These are phyloP conservation scores for Anhinga anhinga DNA, from an alignment of 2,113 vertebrate species.

Conservation along the genomic window DNA sequence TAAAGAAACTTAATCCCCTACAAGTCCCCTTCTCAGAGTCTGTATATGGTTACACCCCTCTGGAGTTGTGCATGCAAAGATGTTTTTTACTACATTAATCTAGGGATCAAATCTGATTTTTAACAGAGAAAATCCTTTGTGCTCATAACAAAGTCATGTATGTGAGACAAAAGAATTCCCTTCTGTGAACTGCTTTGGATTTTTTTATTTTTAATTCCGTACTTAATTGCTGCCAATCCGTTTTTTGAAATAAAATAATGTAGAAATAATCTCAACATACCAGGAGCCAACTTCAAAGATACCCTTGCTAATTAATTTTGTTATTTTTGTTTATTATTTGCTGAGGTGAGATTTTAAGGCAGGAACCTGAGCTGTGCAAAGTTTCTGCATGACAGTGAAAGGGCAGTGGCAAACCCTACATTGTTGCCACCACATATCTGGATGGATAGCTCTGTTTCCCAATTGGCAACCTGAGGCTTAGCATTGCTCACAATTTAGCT, in stretches of 20 bases:
- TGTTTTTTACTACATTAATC: neutral
- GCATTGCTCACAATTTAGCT: neutral
- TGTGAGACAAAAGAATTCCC: neutral
- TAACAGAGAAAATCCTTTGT: neutral
- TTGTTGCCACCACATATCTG: neutral
- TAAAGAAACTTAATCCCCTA: neutral
- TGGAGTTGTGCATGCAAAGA: neutral
- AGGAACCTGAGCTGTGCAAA: neutral
- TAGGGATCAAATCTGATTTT: neutral
- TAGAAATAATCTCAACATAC: neutral
- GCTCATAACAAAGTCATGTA: neutral
- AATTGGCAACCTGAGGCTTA: neutral
- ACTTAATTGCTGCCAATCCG: neutral
- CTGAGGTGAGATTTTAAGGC: neutral
- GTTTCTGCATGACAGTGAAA: neutral
- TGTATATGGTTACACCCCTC: neutral
- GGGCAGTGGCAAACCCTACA: rapidly evolving
- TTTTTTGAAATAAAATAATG: neutral
- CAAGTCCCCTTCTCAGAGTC: neutral
- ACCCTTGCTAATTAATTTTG: neutral
- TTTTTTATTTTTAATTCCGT: neutral
- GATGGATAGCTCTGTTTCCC: neutral
- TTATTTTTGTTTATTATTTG: neutral
- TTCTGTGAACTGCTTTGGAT: neutral
- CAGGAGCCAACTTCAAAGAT: neutral